phyloP scores from a whole-genome alignment of 2,888 invertebrate genomes.

The Tethea ocularis region DNA sequence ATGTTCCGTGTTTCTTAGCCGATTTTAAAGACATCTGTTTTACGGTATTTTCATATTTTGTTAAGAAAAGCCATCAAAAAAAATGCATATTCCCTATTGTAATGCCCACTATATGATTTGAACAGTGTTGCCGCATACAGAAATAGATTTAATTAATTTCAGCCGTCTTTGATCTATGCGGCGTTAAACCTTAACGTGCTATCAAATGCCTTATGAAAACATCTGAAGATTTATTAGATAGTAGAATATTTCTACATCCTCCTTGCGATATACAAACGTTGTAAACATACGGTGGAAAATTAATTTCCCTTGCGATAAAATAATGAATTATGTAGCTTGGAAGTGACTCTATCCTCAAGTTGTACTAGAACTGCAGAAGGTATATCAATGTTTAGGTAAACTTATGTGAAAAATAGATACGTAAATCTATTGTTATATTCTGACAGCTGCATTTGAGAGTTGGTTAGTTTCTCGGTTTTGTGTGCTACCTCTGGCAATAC shows the following conservation, averaged over 20 bases:
- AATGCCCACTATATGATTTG: not conserved
- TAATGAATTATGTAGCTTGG: not conserved
- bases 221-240: not conserved
- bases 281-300: not conserved
- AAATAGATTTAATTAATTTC: conserved; percentile 39
- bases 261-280: not conserved
- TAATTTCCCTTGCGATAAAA: not conserved
- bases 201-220: conserved; percentile 3
- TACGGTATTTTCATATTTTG: too few relatives aligned
- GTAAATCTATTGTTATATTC: too few relatives aligned
- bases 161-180: conserved; percentile 38
- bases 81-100: too few relatives aligned
- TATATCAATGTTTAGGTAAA: too few relatives aligned
- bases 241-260: not conserved
- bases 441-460: too few relatives aligned
- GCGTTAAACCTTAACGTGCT: not conserved
- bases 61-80: too few relatives aligned
- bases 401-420: too few relatives aligned
- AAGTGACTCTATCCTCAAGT: not conserved
- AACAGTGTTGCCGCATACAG: conserved; percentile 12
- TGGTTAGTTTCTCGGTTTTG: too few relatives aligned
- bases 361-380: too few relatives aligned
- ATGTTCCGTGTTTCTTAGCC: too few relatives aligned
- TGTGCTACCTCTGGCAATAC: too few relatives aligned
- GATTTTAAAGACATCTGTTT: too few relatives aligned